Evolutionary conservation across 2,888 invertebrate genomes (phyloP).

Genomic region (Drosophila helvetica): DNA sequence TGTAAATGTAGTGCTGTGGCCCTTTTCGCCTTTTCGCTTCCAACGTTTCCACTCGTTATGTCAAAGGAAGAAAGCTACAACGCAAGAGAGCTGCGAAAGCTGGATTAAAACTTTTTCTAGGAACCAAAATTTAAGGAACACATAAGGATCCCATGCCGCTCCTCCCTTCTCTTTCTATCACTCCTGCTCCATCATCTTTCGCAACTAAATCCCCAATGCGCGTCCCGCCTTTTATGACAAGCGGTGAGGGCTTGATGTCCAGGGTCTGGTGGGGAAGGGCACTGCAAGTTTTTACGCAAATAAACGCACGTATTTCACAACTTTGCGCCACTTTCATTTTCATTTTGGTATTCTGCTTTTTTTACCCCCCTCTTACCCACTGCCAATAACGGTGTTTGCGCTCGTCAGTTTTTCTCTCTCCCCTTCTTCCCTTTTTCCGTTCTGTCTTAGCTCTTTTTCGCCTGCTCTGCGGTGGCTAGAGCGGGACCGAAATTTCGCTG

Average conservation of each 20-base stretch:
- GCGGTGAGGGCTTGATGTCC: not conserved
- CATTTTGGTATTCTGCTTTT: constrained; percentile 28
- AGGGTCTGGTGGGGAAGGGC: constrained; percentile 9
- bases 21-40: too few relatives aligned
- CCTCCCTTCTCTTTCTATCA: not conserved
- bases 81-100: constrained; percentile 49
- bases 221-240: constrained; percentile 46
- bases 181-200: constrained; percentile 39
- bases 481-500: constrained; percentile 38
- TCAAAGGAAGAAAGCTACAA: constrained; percentile 1
- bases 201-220: constrained; percentile 57
- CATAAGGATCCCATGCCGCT: constrained; percentile 18
- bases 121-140: constrained; percentile 72
- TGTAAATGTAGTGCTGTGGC: too few relatives aligned
- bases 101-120: constrained; percentile 73
- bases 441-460: constrained; percentile 24
- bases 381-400: not conserved
- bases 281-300: constrained; percentile 71
- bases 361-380: not conserved
- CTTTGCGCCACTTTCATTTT: constrained; percentile 70
- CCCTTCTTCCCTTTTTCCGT: too few relatives aligned
- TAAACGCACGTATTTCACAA: constrained; percentile 77
- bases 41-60: not conserved
- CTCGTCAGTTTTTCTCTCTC: too few relatives aligned
- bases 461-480: constrained; percentile 29